Base-by-base conservation (phyloP, 2,888 invertebrate species). In the Priocnemis perturbator region DNA sequence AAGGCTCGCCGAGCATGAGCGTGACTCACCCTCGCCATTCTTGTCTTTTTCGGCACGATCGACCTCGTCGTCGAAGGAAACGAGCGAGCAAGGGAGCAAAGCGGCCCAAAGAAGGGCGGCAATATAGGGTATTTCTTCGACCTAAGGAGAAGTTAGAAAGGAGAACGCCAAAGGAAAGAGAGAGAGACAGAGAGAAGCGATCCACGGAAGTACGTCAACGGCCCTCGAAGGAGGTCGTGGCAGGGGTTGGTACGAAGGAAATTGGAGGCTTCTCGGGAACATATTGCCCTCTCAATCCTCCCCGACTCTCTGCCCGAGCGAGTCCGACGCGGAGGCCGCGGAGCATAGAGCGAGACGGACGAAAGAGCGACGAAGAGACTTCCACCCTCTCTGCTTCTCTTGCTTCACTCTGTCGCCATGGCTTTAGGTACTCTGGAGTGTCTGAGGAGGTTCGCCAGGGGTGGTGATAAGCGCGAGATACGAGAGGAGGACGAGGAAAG, bases 211-310 rank as follows among this genome's bases (percentile, higher is more conserved):
- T 50, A 50, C 50, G 50, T 50, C 50, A 23, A 62, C 17, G 62
- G 52, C 23, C 15, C 52, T 53, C 53, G 62, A 62, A 37, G 47
- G 45, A 17, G 55, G 23, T 23, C 9, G 23, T 21, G 50, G 50
- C 48, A 17, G 37, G 64, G 64, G 71, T 76, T 73, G 73, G 75
- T n/a, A 70, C 72, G 69, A 71, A 81, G 83, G 81, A 83, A 83
- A 83, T 83, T 82, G 81, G 77, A 79, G 82, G 81, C 79, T 83
- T 80, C 81, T 78, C 81, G 67, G 67, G 71, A 81, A 83, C 83
- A 81, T 83, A 83, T 82, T 81, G 81, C 79, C 78, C 80, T 82
- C 79, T 80, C 77, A 60, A 82, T 80, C 76, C 82, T 79, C 73
- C 74, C 71, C 66, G 69, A 64, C n/a, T 47, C 65, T n/a, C 21